phyloP scores from a whole-genome alignment of 2,113 vertebrate genomes.

The Aegotheles bennettii region DNA sequence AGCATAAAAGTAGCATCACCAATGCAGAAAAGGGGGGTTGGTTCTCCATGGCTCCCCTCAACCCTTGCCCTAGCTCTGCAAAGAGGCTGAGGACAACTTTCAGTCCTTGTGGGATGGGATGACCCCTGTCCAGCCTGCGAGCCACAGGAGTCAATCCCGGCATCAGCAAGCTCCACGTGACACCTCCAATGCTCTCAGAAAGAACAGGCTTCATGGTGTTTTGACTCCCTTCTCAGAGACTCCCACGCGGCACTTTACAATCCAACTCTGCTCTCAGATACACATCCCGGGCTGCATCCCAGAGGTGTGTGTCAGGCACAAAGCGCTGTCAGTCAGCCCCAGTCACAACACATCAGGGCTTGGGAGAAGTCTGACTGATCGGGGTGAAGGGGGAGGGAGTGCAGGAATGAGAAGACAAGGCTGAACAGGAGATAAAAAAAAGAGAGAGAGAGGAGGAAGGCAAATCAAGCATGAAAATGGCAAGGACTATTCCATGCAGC shows the following conservation, averaged over 20 bases:
- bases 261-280: slow-evolving; percentile 57
- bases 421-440: neutral
- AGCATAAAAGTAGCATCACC: neutral
- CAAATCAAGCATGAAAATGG: neutral
- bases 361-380: slow-evolving; percentile 45
- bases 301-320: slow-evolving; percentile 51
- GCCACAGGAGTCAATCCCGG: neutral
- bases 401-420: neutral
- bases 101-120: neutral
- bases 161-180: neutral
- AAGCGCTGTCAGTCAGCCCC: slow-evolving; percentile 63
- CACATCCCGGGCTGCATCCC: slow-evolving; percentile 50
- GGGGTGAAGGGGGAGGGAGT: neutral
- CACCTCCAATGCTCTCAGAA: neutral
- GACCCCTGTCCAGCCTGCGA: neutral
- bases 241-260: slow-evolving; percentile 59
- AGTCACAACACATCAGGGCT: slow-evolving; percentile 69
- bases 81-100: neutral
- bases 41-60: neutral
- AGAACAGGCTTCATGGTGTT: slow-evolving; percentile 49
- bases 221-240: slow-evolving; percentile 64
- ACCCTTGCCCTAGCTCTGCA: neutral
- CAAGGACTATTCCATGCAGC: neutral
- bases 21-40: neutral
- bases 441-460: neutral